Base-by-base conservation (phyloP, 2,888 invertebrate species). In the Tachina lurida region DNA sequence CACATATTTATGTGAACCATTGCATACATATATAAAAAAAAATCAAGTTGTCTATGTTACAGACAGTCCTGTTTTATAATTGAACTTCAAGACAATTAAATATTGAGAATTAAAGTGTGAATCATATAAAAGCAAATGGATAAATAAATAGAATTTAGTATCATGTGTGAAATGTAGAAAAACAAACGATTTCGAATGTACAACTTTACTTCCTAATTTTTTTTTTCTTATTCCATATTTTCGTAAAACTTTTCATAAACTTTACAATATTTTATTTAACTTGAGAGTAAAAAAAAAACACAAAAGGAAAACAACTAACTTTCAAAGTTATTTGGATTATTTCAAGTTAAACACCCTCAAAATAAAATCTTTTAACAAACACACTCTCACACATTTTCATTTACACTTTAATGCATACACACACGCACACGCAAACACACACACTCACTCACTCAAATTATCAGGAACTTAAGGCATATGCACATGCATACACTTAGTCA, bases 311-410 rank as follows among this genome's bases (percentile, higher is more conserved):
- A 39, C 54, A 63, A 78, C 45, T 49, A 84, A 65, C 76, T 73
- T 73, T 75, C 65, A 82, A 85, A 77, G 56, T 74, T 85, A 75
- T 81, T 78, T 74, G 70, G 77, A 85, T 82, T 82, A 85, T 82
- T 81, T 81, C 63, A 74, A 78, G 74, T 84, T 63, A 63, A 78
- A 70, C 65, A 74, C 68, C 68, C 77, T 76, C 31, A 70, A 76
- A 76, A 70, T 56, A 70, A 82, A 81, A 75, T 81, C 60, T 81
- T 45, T 68, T 45, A 78, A 39, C 67, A 78, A 43, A 49, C 12
- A 19, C 71, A 60, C 54, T 62, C n/a, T 62, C n/a, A 49, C 54
- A 65, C 75, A 65, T 17, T 43, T 43, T 45, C 31, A 41, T 43
- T 22, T 39, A 22, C n/a, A 13, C 47, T 47, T 17, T 67, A 45